Base-by-base conservation (phyloP, 2,888 invertebrate genomes). In the Apocheima hispidaria region DNA sequence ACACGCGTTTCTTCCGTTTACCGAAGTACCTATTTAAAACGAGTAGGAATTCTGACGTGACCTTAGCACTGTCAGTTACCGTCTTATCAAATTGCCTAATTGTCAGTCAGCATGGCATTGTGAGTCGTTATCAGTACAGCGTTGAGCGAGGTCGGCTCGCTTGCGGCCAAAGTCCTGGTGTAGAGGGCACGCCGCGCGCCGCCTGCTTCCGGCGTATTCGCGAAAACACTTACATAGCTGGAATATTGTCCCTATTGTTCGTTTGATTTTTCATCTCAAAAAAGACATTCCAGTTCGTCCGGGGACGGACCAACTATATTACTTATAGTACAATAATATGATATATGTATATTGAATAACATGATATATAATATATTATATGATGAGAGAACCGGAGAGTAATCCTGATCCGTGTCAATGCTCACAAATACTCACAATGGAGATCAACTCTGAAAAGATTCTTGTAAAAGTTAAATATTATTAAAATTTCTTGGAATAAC, bases 101-200 rank as follows among this genome's bases (percentile, higher is more conserved):
- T 40, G 38, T 56, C n/a, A 30, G 20, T 36, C 4, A 33, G 40
- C 21, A 48, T 48, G 18, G 1, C 23, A 46, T 0, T 33, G 4
- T n/a, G n/a, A 33, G n/a, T 14, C 14, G 56, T 49, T 56, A 56
- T 56, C 56, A 41, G 48, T n/a, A 3, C 6, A 30, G 30, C 55
- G 48, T 55, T 30, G 44, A 14, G 14, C 51, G 44, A 44, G 51
- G 50, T n/a, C 50, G 12, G 12, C 35, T 38, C 16, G 46, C 40
- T 58, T 46, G 52, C 58, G 58, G 30, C 21, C 44, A 18, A n/a
- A n/a, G n/a, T 38, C 7, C 4, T n/a, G 33, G n/a, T 33, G n/a
- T 2, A n/a, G 33, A 33, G 33, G 14, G n/a, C 33, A 33, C 30
- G 12, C n/a, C n/a, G n/a, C n/a, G n/a, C n/a, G n/a, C n/a, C n/a